phyloP scores from a whole-genome alignment of 35 echinoderm and acorn worm genomes.

The Holothuria glaberrima region DNA sequence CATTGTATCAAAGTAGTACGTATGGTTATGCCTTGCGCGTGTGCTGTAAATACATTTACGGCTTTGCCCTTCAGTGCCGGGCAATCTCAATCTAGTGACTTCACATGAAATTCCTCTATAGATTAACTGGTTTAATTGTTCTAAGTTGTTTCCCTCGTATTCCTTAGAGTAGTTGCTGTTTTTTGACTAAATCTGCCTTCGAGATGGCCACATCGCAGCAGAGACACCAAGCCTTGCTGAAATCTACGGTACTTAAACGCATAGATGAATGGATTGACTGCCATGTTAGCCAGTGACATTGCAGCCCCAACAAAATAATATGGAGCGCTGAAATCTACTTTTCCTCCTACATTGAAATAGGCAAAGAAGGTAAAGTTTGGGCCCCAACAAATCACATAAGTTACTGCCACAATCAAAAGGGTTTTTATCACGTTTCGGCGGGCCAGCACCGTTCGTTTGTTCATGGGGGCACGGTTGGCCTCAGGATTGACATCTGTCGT shows the following conservation, averaged over 20 bases:
- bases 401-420: slow-evolving; percentile 47
- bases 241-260: slow-evolving; percentile 47
- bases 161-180: too few species aligned
- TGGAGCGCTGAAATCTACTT: slow-evolving; percentile 43
- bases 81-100: too few species aligned
- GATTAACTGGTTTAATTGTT: too few species aligned
- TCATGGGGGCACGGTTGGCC: neutral
- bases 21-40: too few species aligned
- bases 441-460: neutral
- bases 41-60: too few species aligned
- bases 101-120: too few species aligned
- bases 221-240: slow-evolving; percentile 13
- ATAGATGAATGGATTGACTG: slow-evolving; percentile 51
- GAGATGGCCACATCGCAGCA: neutral
- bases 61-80: too few species aligned
- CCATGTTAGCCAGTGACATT: slow-evolving; percentile 31
- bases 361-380: slow-evolving; percentile 49
- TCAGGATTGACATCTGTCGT: neutral
- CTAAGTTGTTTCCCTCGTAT: too few species aligned
- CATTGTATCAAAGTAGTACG: too few species aligned
- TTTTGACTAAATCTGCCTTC: too few species aligned
- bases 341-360: slow-evolving; percentile 50
- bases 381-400: slow-evolving; percentile 61
- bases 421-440: slow-evolving; percentile 63
- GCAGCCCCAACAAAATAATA: slow-evolving; percentile 22